Conservation (phyloP, 2,797 vertebrate species). For the Delichon dasypus region DNA sequence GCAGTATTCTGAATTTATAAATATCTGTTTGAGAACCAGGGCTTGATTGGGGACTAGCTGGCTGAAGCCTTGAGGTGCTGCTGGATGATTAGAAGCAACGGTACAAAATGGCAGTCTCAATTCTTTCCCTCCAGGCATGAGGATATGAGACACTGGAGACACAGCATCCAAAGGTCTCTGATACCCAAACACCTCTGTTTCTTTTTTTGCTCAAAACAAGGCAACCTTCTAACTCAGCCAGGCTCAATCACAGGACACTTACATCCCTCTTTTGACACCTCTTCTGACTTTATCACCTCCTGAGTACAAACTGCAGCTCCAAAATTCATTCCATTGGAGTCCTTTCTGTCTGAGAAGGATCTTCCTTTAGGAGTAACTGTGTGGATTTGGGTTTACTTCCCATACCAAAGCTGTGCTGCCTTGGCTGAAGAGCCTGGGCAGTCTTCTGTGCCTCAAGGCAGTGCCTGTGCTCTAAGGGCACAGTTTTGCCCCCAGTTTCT, state of each 20-base stretch:
- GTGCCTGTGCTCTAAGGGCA: not conserved
- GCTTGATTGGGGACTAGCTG: conserved; percentile 25
- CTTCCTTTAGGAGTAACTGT: not conserved
- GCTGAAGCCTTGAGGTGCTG: conserved; percentile 10
- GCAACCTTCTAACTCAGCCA: not conserved
- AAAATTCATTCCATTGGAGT: not conserved
- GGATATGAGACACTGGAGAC: not conserved
- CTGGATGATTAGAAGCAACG: not conserved
- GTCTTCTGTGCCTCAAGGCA: not conserved
- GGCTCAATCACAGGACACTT: not conserved
- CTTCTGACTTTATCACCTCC: not conserved
- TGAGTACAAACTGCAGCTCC: not conserved
- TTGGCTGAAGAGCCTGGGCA: not conserved
- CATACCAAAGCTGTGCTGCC: not conserved
- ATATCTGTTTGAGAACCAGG: conserved; percentile 28
- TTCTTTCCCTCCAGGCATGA: not conserved
- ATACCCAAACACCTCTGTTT: not conserved
- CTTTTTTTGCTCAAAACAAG: not conserved
- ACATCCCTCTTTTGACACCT: not conserved
- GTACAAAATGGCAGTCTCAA: not conserved
- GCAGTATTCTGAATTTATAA: conserved; percentile 46
- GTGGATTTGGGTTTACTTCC: not conserved
- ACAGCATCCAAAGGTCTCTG: not conserved
- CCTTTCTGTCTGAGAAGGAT: not conserved
- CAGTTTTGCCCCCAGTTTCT: not conserved